A percentile compares a stretch with the other conserved stretches of the same genome.
Conservation (phyloP, 2,797 vertebrate genomes). For the Allochrocebus solatus region DNA sequence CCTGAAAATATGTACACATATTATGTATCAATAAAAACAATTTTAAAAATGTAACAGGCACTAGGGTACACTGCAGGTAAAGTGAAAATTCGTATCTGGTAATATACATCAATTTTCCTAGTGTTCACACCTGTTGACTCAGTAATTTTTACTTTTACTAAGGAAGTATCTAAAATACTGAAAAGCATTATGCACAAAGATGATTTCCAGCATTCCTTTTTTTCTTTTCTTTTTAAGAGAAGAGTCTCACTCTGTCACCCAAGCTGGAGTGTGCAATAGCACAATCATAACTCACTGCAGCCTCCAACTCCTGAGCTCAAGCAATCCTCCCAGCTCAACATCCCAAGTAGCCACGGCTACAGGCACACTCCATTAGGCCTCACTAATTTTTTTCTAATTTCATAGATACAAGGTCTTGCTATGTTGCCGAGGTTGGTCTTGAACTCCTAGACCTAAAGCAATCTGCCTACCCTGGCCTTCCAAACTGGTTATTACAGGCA, state of each 20-base stretch:
- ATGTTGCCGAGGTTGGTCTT: background rate
- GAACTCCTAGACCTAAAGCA: background rate
- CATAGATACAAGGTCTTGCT: background rate
- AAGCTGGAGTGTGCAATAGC: background rate
- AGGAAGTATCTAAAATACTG: background rate
- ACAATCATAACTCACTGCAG: background rate
- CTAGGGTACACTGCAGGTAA: background rate
- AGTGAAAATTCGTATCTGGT: background rate
- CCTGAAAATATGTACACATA: background rate
- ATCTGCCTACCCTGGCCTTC: background rate
- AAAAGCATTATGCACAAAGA: background rate
- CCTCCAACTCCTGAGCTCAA: background rate
- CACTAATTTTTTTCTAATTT: background rate
- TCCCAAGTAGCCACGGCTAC: background rate
- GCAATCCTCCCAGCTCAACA: background rate
- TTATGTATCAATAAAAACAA: background rate
- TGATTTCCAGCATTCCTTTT: background rate
- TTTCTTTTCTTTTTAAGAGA: background rate
- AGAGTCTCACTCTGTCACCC: background rate
- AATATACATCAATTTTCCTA: background rate
- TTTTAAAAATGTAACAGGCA: background rate
- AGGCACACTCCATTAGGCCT: background rate
- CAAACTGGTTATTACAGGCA: background rate
- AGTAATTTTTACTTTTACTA: slow-evolving; percentile 13
- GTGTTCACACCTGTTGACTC: background rate